Conservation (phyloP, 2,113 vertebrate genomes). For the Paradoxurus hermaphroditus region DNA sequence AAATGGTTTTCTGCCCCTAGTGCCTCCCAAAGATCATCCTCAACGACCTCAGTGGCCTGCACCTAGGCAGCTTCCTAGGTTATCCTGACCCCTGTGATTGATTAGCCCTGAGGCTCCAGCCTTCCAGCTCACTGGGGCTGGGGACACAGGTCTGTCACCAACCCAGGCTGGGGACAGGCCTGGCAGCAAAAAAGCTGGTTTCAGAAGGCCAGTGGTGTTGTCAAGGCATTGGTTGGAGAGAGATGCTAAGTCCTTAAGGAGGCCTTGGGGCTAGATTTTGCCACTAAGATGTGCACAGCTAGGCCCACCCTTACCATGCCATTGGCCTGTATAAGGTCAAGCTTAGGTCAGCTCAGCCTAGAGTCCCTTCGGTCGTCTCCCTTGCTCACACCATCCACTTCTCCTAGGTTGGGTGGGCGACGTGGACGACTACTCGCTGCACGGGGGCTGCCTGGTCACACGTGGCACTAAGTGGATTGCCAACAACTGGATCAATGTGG, state of each 20-base stretch:
- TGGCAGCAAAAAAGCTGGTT: background rate
- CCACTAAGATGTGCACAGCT: background rate
- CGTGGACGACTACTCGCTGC: conserved; percentile 94
- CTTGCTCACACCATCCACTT: background rate
- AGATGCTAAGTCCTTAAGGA: background rate
- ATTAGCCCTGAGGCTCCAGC: background rate
- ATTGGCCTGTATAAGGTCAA: background rate
- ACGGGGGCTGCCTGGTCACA: conserved; percentile 93
- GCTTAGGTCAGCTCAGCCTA: background rate
- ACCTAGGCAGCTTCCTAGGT: background rate
- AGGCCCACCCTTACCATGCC: background rate
- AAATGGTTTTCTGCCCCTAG: background rate
- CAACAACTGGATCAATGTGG: conserved; percentile 97
- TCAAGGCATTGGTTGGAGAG: background rate
- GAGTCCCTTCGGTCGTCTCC: background rate
- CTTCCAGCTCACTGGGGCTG: background rate
- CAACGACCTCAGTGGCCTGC: background rate
- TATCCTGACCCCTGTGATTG: background rate
- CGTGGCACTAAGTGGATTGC: conserved; percentile 95
- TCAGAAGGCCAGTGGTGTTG: background rate
- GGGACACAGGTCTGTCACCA: background rate
- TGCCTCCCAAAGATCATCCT: background rate
- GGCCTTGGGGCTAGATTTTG: background rate
- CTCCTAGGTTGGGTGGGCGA: conserved; percentile 95
- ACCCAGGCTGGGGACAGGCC: background rate